phyloP scores from a whole-genome alignment of 2,113 vertebrate genomes.

The Heloderma charlesbogerti region DNA sequence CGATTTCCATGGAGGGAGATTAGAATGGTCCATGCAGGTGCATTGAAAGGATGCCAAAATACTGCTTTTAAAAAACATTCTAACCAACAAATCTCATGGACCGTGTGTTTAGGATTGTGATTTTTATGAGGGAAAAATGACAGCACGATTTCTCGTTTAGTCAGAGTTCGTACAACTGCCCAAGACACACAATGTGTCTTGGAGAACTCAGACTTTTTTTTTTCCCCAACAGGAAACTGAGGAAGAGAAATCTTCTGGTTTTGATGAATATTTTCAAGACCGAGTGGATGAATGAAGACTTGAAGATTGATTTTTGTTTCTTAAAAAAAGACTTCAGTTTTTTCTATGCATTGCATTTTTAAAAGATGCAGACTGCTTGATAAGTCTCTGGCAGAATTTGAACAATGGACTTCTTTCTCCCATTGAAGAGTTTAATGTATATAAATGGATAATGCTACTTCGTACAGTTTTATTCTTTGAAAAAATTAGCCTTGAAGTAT shows the following conservation, averaged over 20 bases:
- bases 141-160: neutral
- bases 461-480: neutral
- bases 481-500: neutral
- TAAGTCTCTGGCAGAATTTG: neutral
- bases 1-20: neutral
- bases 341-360: neutral
- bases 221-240: conserved; percentile 78
- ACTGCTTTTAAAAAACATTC: neutral
- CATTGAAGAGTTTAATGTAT: neutral
- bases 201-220: neutral
- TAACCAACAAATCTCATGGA: too few species aligned
- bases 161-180: neutral
- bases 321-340: too few species aligned
- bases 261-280: conserved; percentile 85
- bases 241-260: conserved; percentile 80
- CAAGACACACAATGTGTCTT: too few species aligned
- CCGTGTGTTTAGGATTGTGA: neutral
- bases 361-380: neutral
- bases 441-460: neutral
- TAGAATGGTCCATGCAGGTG: too few species aligned
- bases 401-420: neutral
- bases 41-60: neutral
- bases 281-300: conserved; percentile 61
- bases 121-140: neutral
- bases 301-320: neutral